These are phyloP conservation scores for Apodemus speciosus DNA, from an alignment of 2,113 vertebrate genomes.

Conservation along the genomic window DNA sequence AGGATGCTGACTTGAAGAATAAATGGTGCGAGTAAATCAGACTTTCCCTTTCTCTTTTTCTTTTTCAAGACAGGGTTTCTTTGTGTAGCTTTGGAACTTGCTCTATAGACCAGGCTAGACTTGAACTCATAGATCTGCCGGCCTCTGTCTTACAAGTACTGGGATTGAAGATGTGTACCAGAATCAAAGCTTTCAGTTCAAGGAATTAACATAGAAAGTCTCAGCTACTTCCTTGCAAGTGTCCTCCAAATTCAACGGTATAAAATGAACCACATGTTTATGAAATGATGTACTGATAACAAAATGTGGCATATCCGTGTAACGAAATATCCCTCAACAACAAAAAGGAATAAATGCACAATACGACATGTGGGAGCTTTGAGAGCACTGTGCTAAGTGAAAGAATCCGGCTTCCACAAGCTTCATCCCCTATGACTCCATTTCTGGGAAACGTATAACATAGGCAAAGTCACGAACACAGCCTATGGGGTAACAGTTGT, in stretches of 20 bases:
- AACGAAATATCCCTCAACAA: background rate
- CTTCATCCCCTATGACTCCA: background rate
- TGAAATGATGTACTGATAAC: constrained; percentile 12
- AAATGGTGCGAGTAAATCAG: background rate
- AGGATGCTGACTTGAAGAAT: constrained; percentile 17
- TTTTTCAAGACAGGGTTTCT: background rate
- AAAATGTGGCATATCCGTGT: background rate
- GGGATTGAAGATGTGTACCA: background rate
- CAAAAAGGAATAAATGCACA: background rate
- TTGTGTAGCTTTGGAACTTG: background rate
- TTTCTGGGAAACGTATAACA: background rate
- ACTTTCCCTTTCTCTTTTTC: background rate
- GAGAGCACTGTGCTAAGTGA: background rate
- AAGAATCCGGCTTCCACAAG: constrained; percentile 23
- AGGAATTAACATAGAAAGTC: constrained; percentile 44
- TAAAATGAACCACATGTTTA: background rate
- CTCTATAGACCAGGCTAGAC: background rate
- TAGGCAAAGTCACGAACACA: background rate
- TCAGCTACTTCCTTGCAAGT: background rate
- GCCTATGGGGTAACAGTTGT: background rate
- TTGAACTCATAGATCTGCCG: background rate
- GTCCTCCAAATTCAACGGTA: constrained; percentile 22
- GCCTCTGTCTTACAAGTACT: background rate
- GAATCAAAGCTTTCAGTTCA: constrained; percentile 48
- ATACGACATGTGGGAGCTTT: background rate